These are phyloP conservation scores for Stegostoma tigrinum DNA, from an alignment of 2,113 vertebrate species.

Conservation along the genomic window DNA sequence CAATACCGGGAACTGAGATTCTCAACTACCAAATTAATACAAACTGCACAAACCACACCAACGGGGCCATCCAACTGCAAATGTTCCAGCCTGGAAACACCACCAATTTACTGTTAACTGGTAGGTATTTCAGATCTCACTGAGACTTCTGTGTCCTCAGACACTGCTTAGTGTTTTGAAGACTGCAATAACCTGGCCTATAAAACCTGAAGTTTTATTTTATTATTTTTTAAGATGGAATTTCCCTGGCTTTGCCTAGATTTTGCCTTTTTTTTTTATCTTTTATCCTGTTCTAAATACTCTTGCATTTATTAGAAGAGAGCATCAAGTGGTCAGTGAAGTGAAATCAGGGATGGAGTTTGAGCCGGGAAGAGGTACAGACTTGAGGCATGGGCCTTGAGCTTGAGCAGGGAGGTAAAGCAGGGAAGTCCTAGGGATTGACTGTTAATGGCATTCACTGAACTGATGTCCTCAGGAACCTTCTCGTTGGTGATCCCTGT, in stretches of 20 bases:
- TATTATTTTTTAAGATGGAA: not conserved
- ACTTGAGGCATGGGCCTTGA: not conserved
- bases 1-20: not conserved
- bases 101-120: not conserved
- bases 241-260: not conserved
- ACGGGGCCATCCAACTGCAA: not conserved
- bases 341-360: not conserved
- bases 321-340: not conserved
- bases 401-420: not conserved
- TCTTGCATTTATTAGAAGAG: not conserved
- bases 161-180: not conserved
- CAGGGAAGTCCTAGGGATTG: not conserved
- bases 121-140: not conserved
- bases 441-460: not conserved
- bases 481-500: not conserved
- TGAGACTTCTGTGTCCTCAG: not conserved
- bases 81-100: not conserved
- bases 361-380: not conserved
- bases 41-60: not conserved
- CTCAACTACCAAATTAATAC: slow-evolving; percentile 3
- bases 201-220: not conserved
- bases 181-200: not conserved
- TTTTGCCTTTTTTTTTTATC: not conserved
- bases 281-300: too few species aligned
- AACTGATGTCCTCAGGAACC: not conserved